Evolutionary conservation across 1,140 invertebrate genomes (phyloP).

Genomic region (Zaprionus nigranus): DNA sequence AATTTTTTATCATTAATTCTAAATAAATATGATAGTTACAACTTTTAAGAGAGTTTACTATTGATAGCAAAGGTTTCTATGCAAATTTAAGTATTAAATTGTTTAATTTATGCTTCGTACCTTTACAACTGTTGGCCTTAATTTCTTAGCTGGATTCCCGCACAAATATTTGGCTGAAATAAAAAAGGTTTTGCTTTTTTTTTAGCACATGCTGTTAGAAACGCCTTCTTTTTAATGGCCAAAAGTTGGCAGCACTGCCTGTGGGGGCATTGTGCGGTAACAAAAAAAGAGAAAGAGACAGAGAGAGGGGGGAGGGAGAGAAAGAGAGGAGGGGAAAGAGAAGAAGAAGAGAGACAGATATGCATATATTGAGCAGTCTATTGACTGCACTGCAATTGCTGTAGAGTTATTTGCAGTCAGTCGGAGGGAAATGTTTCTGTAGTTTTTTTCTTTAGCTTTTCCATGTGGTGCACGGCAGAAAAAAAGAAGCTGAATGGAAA

Average conservation of each 20-base stretch:
- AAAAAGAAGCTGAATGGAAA: not conserved
- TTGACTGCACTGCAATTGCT: slow-evolving; percentile 9
- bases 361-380: slow-evolving; percentile 8
- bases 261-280: slow-evolving; percentile 68
- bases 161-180: no score
- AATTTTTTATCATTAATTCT: no score
- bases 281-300: slow-evolving; percentile 37
- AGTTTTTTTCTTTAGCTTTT: slow-evolving; percentile 2
- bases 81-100: no score
- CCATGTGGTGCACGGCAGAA: not conserved
- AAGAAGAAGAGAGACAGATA: not conserved
- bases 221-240: not conserved
- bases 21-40: no score
- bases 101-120: no score
- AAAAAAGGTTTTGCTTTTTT: no score
- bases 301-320: not conserved
- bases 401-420: not conserved
- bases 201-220: not conserved
- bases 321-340: no score
- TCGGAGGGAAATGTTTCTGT: not conserved
- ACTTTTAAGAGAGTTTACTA: no score
- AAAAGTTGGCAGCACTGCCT: not conserved
- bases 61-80: no score
- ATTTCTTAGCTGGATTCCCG: no score
- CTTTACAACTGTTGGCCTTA: no score